phyloP scores from a whole-genome alignment of 1,140 invertebrate species.

The Drosophila triauraria region DNA sequence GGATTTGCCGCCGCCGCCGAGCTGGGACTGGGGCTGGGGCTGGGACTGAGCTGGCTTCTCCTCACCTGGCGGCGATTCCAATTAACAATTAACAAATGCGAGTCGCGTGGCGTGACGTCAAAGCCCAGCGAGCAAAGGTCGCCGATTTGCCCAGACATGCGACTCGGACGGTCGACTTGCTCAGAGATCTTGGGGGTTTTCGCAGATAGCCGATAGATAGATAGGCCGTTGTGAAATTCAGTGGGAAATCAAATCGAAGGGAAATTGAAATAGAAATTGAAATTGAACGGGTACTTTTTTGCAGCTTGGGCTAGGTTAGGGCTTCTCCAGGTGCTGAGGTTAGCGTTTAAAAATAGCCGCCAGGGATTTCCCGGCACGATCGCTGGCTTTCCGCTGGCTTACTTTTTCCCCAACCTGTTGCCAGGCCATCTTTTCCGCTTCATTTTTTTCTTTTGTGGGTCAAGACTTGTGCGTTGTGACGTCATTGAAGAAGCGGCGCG shows the following conservation, averaged over 20 bases:
- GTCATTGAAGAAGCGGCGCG: constrained; percentile 50
- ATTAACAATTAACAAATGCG: constrained; percentile 37
- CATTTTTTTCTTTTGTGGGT: constrained; percentile 41
- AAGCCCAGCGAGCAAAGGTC: constrained; percentile 8
- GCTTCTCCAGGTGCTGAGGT: constrained; percentile 21
- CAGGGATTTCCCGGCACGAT: constrained; percentile 8
- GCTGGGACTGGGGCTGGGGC: too few relatives aligned
- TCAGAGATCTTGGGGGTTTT: constrained; percentile 37
- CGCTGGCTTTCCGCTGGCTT: neutral
- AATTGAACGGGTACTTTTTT: constrained; percentile 34
- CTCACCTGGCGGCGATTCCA: constrained; percentile 8
- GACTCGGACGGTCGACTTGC: neutral
- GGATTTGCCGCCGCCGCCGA: neutral
- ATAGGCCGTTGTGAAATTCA: constrained; percentile 31
- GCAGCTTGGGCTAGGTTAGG: constrained; percentile 63
- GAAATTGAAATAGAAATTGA: neutral
- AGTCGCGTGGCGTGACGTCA: constrained; percentile 78
- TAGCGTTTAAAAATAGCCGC: constrained; percentile 15
- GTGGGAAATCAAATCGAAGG: neutral
- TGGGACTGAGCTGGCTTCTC: constrained; percentile 13
- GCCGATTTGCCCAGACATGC: constrained; percentile 19
- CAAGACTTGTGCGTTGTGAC: constrained; percentile 69
- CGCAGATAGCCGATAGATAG: constrained; percentile 12
- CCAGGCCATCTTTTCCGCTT: neutral
- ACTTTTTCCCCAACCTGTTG: constrained; percentile 5